These are phyloP conservation scores for Trinorchestia longiramus DNA, from an alignment of 1,140 invertebrate genomes.

Conservation along the genomic window DNA sequence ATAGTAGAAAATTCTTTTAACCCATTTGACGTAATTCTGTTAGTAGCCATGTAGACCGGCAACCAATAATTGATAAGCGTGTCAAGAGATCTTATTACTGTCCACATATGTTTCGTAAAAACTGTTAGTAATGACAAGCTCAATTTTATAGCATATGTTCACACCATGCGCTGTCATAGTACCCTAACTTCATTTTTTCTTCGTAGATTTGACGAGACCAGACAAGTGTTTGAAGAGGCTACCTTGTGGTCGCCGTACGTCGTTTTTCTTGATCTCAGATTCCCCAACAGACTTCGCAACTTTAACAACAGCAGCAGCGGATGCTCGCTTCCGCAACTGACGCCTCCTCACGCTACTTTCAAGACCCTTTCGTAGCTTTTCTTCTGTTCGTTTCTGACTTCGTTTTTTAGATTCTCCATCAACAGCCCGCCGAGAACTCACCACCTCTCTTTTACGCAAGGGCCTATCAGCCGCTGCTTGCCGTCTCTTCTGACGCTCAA, in stretches of 20 bases:
- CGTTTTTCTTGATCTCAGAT: not conserved
- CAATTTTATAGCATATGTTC: not conserved
- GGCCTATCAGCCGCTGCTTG: not conserved
- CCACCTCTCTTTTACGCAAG: not conserved
- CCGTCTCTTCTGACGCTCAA: not conserved
- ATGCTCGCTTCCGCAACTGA: not conserved
- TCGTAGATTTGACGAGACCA: not conserved
- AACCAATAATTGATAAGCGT: not conserved
- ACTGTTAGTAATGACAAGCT: not conserved
- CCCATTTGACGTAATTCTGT: not conserved
- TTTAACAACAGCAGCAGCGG: not conserved
- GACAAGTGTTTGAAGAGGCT: slow-evolving; percentile 4
- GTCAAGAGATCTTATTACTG: not conserved
- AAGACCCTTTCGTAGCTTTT: not conserved
- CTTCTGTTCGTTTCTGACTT: not conserved
- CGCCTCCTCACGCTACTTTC: not conserved
- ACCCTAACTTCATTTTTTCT: not conserved
- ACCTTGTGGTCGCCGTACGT: not conserved
- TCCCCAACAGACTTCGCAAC: not conserved
- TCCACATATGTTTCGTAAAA: not conserved
- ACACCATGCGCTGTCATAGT: not conserved
- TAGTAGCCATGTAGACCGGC: not conserved
- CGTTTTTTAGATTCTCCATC: not conserved
- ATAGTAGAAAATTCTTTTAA: not conserved
- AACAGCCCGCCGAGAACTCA: not conserved